Evolutionary conservation across 2,888 invertebrate genomes (phyloP).

Genomic region (Parnassius smintheus): DNA sequence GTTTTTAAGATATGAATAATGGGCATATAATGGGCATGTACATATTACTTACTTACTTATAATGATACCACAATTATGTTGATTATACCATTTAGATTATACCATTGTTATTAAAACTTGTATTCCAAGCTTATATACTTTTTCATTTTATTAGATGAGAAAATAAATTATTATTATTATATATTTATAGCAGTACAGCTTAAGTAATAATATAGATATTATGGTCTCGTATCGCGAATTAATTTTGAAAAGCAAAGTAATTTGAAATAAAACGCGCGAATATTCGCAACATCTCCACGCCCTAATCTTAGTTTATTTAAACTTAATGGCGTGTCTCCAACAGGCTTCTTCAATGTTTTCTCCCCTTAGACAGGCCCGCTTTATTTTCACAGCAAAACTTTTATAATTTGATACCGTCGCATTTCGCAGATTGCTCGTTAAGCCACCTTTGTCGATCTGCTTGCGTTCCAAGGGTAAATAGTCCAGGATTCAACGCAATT

Average conservation of each 20-base stretch:
- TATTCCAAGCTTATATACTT: no score
- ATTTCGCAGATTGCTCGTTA: constrained; percentile 54
- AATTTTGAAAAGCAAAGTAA: neutral
- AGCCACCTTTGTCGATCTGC: constrained; percentile 56
- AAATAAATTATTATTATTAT: no score
- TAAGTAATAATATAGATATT: no score
- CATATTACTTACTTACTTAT: no score
- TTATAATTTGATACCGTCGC: constrained; percentile 40
- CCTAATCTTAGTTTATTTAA: constrained; percentile 16
- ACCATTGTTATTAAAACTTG: no score
- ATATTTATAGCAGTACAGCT: no score
- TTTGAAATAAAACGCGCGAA: neutral
- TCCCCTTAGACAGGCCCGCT: constrained; percentile 11
- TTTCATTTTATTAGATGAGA: no score
- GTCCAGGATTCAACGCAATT: constrained; percentile 49
- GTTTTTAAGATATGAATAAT: no score
- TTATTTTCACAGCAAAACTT: constrained; percentile 34
- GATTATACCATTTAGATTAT: no score
- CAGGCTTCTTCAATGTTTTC: constrained; percentile 10
- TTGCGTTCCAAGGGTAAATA: constrained; percentile 54
- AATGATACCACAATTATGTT: no score
- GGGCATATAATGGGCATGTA: no score
- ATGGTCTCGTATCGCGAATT: no score
- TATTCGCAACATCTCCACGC: neutral
- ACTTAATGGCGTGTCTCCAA: constrained; percentile 8